A percentile compares a stretch with the other conserved stretches of the same genome.
Evolutionary conservation across 2,113 vertebrate species (phyloP).

Genomic region (Syrrhaptes paradoxus): DNA sequence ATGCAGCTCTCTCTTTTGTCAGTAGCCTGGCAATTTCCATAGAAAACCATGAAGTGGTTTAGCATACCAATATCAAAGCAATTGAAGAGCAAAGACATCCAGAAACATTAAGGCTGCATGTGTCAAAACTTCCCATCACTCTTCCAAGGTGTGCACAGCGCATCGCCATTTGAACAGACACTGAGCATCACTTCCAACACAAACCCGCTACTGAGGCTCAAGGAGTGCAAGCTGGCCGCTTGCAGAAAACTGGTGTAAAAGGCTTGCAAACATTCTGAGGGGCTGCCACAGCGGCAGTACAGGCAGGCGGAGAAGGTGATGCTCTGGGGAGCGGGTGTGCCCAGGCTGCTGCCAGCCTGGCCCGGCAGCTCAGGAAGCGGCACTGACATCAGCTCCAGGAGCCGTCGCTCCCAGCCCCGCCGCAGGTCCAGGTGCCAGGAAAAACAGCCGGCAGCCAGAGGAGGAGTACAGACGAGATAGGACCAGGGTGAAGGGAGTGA

Average conservation of each 20-base stretch:
- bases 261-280: accelerated
- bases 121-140: not conserved
- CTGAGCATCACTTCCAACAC: not conserved
- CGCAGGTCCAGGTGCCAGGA: not conserved
- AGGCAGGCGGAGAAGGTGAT: not conserved
- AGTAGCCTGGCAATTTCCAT: not conserved
- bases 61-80: not conserved
- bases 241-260: not conserved
- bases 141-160: not conserved
- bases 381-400: conserved; percentile 11
- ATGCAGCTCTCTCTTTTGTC: not conserved
- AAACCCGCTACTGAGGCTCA: accelerated
- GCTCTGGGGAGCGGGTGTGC: not conserved
- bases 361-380: not conserved
- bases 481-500: not conserved
- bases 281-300: not conserved
- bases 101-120: not conserved
- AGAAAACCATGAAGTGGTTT: not conserved
- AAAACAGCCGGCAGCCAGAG: not conserved
- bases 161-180: not conserved
- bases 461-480: not conserved
- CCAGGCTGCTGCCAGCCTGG: not conserved
- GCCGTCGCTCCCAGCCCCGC: not conserved
- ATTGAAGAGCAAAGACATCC: not conserved
- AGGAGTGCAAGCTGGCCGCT: accelerated